phyloP scores from a whole-genome alignment of 2,888 invertebrate species.

The Heliothis peltigera region DNA sequence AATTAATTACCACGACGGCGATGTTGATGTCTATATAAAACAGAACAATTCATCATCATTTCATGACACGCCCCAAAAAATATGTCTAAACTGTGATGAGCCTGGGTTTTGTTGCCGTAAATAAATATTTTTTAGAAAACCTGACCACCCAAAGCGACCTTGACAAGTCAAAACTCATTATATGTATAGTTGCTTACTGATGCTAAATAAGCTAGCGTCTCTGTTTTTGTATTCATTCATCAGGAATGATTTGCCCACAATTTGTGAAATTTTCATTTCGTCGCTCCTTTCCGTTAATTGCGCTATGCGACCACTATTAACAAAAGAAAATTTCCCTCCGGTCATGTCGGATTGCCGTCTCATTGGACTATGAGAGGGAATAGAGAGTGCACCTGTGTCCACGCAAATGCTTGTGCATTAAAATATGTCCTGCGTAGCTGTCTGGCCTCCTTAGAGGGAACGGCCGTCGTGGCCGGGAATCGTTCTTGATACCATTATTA shows the following conservation, averaged over 20 bases:
- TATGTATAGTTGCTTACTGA: constrained; percentile 30
- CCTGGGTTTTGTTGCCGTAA: constrained; percentile 22
- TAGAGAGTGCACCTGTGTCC: no score
- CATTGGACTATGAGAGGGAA: no score
- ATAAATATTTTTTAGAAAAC: constrained; percentile 39
- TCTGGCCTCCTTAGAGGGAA: no score
- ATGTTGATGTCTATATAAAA: constrained; percentile 1
- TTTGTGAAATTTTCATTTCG: constrained; percentile 35
- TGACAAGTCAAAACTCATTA: constrained; percentile 51
- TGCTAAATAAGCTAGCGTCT: constrained; percentile 26
- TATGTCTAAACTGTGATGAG: constrained; percentile 8
- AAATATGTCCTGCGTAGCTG: neutral
- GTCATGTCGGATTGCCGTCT: no score
- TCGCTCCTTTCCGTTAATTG: constrained; percentile 15
- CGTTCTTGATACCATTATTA: no score
- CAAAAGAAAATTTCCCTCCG: no score
- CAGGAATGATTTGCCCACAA: constrained; percentile 50
- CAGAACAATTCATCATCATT: constrained; percentile 4
- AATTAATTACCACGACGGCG: neutral
- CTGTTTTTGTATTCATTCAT: constrained; percentile 52
- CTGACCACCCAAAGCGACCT: constrained; percentile 41
- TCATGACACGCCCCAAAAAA: constrained; percentile 23
- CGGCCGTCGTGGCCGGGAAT: no score
- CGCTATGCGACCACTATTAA: no score
- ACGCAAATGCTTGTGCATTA: no score